Evolutionary conservation across 1,140 invertebrate genomes (phyloP), one percentile per base, ranked within the genome.

Genomic region (Scylla paramamosain): DNA sequence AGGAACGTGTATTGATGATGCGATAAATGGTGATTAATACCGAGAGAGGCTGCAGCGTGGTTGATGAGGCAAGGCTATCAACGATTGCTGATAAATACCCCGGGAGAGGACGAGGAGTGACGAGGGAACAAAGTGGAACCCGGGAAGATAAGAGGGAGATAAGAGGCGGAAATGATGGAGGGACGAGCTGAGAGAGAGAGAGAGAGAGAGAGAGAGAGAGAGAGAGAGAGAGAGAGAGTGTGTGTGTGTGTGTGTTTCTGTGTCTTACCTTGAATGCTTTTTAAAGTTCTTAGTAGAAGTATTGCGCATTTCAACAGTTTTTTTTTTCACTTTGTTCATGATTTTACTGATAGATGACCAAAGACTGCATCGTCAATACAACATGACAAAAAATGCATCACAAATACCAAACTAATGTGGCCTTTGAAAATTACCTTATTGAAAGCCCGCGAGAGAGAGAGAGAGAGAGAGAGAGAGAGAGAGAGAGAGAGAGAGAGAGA

Each of bases 191-290:
- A 84, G 32, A 86, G 25, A 93, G 83, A 93, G 39, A 86, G 83
- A 93, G 83, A 93, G 82, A 86, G 92, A 93, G 83, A 87, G 82
- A 87, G 92, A 93, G 92, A 93, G 39, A 93, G 92, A 93, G 45
- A 93, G 82, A 93, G 32, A 93, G 92, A 87, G 92, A 93, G 77
- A 93, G 83, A 93, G 16, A 93, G 45, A 93, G 45, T 59, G 91
- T 8, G 31, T 31, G 10, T 16, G 7, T 4, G n/a, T 39, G 39
- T 39, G 39, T 39, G 1, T 39, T 39, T 39, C 39, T 39, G n/a
- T 39, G 39, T 39, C 39, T 39, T 39, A 6, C 6, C 39, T 39
- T 2, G 6, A 39, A 39, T 39, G 39, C 39, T 39, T 39, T 6
- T 39, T 39, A 39, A 39, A 39, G 39, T 39, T 6, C 39, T 39